Percentiles rank a stretch among this genome's conserved stretches.
phyloP scores from a whole-genome alignment of 2,113 vertebrate species.

The Elaphurus davidianus region DNA sequence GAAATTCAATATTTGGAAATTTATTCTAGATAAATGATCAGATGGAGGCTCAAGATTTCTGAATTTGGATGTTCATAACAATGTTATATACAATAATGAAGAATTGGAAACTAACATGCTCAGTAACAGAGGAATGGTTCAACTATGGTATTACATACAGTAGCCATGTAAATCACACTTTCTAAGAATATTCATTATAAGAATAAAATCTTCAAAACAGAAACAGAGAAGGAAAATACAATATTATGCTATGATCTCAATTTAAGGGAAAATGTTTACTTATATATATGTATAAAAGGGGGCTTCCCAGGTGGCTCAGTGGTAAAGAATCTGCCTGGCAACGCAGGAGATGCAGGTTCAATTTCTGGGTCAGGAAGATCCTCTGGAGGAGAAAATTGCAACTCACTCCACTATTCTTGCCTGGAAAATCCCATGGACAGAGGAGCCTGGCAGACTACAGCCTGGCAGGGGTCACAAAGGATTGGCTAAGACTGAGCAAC shows the following conservation, averaged over 20 bases:
- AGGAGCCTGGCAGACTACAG: neutral
- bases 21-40: neutral
- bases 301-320: neutral
- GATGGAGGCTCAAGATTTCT: neutral
- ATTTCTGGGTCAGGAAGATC: neutral
- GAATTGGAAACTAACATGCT: neutral
- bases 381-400: neutral
- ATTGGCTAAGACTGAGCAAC: neutral
- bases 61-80: neutral
- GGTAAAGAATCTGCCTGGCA: neutral
- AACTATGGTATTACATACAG: neutral
- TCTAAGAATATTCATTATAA: neutral
- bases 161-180: neutral
- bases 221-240: neutral
- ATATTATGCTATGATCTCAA: neutral
- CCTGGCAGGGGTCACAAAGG: neutral
- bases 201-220: neutral
- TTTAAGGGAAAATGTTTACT: neutral
- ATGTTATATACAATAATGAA: neutral
- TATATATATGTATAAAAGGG: neutral
- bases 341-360: neutral
- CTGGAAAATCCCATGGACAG: neutral
- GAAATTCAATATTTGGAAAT: neutral
- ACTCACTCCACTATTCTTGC: neutral
- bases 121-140: neutral